Percentiles rank a stretch among this genome's conserved stretches.
Conservation (phyloP, 2,797 vertebrate genomes). For the Melanotaenia parkinsoni region DNA sequence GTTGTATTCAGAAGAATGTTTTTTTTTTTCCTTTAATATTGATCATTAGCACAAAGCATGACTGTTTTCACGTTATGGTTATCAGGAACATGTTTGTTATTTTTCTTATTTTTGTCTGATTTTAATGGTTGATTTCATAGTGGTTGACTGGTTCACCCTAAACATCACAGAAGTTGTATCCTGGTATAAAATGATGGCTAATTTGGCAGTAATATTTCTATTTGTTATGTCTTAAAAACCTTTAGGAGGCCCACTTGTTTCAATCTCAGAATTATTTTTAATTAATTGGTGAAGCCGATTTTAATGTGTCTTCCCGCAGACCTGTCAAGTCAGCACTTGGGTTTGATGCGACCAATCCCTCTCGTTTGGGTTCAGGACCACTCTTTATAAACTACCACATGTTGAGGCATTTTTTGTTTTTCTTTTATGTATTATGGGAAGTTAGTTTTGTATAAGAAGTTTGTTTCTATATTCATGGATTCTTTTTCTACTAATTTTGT, state of each 20-base stretch:
- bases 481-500: conserved; percentile 50
- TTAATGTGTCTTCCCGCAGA: neutral
- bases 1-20: neutral
- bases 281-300: neutral
- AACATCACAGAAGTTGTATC: too few species aligned
- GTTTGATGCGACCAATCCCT: conserved; percentile 25
- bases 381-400: conserved; percentile 39
- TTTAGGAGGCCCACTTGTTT: too few species aligned
- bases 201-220: neutral
- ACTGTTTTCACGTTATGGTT: neutral
- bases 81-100: neutral
- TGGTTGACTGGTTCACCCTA: conserved; percentile 67
- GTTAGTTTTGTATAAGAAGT: conserved; percentile 55
- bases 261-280: neutral
- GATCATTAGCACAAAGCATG: too few species aligned
- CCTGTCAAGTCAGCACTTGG: conserved; percentile 28
- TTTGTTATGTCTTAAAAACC: neutral
- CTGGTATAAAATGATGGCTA: neutral
- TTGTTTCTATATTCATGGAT: conserved; percentile 40
- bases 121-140: neutral
- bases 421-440: conserved; percentile 25
- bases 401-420: conserved; percentile 30
- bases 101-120: neutral
- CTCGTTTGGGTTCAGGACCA: neutral
- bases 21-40: neutral